phyloP scores from a whole-genome alignment of 2,888 invertebrate genomes.

The Melitaea athalia region DNA sequence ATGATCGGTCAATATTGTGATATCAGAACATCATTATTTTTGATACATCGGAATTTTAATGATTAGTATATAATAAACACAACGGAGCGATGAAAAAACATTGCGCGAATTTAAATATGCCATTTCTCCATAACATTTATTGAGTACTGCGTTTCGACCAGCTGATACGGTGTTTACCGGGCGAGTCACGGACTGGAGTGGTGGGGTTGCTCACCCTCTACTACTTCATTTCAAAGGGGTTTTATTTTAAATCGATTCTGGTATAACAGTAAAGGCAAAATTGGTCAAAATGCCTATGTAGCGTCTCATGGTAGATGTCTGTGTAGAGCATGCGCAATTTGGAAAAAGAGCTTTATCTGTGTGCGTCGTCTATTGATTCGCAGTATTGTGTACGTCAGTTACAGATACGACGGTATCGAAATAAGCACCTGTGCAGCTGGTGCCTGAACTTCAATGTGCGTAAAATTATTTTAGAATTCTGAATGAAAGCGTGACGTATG shows the following conservation, averaged over 20 bases:
- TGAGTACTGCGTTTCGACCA: conserved; percentile 65
- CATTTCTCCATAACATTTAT: conserved; percentile 69
- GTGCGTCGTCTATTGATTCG: conserved; percentile 76
- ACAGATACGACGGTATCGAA: conserved; percentile 58
- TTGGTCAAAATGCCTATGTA: conserved; percentile 49
- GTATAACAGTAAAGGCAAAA: conserved; percentile 50
- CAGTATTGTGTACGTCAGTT: conserved; percentile 73
- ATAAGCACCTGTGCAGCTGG: conserved; percentile 50
- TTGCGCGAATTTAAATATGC: conserved; percentile 57
- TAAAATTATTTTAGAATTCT: conserved; percentile 62
- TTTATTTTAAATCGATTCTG: conserved; percentile 52
- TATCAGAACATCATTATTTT: conserved; percentile 51
- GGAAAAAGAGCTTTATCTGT: conserved; percentile 52
- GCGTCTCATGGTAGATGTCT: conserved; percentile 63
- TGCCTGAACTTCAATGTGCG: conserved; percentile 53
- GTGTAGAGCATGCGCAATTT: conserved; percentile 64
- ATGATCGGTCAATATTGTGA: conserved; percentile 20
- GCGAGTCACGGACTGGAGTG: conserved; percentile 64
- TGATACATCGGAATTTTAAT: conserved; percentile 44
- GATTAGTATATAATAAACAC: conserved; percentile 42
- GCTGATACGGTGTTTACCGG: conserved; percentile 79
- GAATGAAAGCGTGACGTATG: conserved; percentile 55
- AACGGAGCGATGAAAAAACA: conserved; percentile 46
- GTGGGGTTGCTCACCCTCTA: conserved; percentile 57
- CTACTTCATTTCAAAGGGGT: conserved; percentile 54